Conservation (phyloP, 2,113 vertebrate species). For the Gavialis gangeticus region DNA sequence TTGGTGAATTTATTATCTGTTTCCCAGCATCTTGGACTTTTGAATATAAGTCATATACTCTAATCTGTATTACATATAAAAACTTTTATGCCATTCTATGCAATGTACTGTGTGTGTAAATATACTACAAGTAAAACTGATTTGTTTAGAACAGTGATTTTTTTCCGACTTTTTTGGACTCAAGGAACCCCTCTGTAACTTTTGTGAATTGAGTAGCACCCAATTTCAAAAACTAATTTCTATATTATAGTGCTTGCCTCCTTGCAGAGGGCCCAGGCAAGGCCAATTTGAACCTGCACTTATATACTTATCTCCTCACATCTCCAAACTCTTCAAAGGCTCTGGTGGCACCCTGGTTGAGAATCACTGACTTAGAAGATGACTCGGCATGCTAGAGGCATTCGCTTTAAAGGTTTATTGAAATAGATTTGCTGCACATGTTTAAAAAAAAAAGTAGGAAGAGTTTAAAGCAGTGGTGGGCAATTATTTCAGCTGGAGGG, state of each 20-base stretch:
- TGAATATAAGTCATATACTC: neutral
- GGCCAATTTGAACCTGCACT: no score
- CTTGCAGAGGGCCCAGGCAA: no score
- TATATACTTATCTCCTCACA: no score
- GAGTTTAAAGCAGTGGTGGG: no score
- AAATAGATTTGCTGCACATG: neutral
- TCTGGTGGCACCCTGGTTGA: no score
- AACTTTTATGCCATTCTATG: accelerated
- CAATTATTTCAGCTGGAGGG: no score
- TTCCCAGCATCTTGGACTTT: conserved; percentile 20
- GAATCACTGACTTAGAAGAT: neutral
- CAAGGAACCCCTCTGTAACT: no score
- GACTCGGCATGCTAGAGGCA: neutral
- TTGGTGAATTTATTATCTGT: neutral
- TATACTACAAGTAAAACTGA: neutral
- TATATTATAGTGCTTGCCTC: no score
- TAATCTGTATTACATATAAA: neutral
- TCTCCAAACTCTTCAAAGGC: no score
- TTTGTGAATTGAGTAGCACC: no score
- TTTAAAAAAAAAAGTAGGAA: neutral
- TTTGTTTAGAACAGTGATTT: neutral
- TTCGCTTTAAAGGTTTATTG: neutral
- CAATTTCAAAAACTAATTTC: no score
- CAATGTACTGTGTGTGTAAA: neutral
- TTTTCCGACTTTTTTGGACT: no score